Evolutionary conservation across 2,113 vertebrate species (phyloP), one percentile per base, ranked within the genome.

Genomic region (Chitala chitala): DNA sequence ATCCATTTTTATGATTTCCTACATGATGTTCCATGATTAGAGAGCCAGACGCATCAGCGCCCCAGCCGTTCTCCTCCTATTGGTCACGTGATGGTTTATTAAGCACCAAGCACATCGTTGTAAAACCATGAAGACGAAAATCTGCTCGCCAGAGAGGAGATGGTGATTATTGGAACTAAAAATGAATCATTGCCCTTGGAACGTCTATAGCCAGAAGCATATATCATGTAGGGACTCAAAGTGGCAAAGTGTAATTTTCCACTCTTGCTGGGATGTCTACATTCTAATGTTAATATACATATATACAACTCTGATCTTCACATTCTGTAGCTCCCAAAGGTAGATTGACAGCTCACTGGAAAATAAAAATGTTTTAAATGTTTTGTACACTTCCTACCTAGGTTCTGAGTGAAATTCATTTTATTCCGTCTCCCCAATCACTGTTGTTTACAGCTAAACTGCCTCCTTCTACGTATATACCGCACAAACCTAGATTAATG

Each of bases 1-100:
- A 90, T 87, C 91, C 89, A 92, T 89, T 91, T 92, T 91, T 92
- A 91, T 89, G 89, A 89, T 85, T 84, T 90, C 81, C 82, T 84
- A 92, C 89, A 90, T 88, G 89, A 82, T 83, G 26, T 36, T 24
- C 20, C 20, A 17, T 33, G 31, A 69, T 68, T 73, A 36, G 29
- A 48, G 64, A 79, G 69, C 81, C 80, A 22, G 7, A 8, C 48
- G 22, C 24, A 17, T 7, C 33, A 51, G 66, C 10, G 26, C 66
- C 26, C 46, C 9, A 5, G 15, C 40, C n/a, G 20, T 46, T 33
- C 46, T 8, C 29, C 44, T 10, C 44, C 20, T n/a, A 8, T 36
- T 24, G 20, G 13, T 26, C 48, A 22, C 22, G 12, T 29, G 42
- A 29, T 9, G 15, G 68, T 36, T 51, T 36, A 50, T 69, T 24